phyloP scores from a whole-genome alignment of 2,113 vertebrate genomes.

The Nibea coibor region DNA sequence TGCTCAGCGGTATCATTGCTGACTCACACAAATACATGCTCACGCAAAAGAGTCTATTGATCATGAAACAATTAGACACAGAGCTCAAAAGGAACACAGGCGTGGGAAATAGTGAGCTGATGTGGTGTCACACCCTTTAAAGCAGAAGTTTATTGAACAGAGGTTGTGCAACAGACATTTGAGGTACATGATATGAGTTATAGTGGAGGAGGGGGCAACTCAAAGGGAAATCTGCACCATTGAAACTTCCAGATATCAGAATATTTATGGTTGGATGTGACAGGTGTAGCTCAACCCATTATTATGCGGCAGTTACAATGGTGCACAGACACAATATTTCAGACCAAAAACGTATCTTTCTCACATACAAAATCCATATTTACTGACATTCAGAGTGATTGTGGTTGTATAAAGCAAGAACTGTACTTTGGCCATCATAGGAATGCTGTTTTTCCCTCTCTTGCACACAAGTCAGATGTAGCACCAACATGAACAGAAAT shows the following conservation, averaged over 20 bases:
- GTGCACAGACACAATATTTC: conserved; percentile 45
- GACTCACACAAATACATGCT: background rate
- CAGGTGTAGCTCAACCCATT: conserved; percentile 42
- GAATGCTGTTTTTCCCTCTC: conserved; percentile 50
- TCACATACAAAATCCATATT: conserved; percentile 63
- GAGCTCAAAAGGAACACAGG: conserved; percentile 77
- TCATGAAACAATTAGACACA: conserved; percentile 5
- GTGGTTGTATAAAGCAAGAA: conserved; percentile 69
- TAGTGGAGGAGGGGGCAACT: conserved; percentile 77
- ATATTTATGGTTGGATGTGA: conserved; percentile 56
- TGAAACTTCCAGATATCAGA: conserved; percentile 71
- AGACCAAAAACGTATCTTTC: conserved; percentile 47
- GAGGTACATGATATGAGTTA: conserved; percentile 93
- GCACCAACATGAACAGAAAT: conserved; percentile 71
- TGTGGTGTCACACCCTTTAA: conserved; percentile 93
- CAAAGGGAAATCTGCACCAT: conserved; percentile 68
- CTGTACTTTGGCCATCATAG: conserved; percentile 73
- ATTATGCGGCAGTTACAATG: conserved; percentile 44
- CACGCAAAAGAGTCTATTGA: background rate
- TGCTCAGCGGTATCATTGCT: background rate
- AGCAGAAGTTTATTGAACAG: conserved; percentile 91
- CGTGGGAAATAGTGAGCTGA: conserved; percentile 86
- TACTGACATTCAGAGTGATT: conserved; percentile 67
- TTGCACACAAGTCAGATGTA: conserved; percentile 60
- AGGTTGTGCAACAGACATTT: conserved; percentile 93